Conservation (phyloP, 2,797 vertebrate genomes). For the Choloepus didactylus region DNA sequence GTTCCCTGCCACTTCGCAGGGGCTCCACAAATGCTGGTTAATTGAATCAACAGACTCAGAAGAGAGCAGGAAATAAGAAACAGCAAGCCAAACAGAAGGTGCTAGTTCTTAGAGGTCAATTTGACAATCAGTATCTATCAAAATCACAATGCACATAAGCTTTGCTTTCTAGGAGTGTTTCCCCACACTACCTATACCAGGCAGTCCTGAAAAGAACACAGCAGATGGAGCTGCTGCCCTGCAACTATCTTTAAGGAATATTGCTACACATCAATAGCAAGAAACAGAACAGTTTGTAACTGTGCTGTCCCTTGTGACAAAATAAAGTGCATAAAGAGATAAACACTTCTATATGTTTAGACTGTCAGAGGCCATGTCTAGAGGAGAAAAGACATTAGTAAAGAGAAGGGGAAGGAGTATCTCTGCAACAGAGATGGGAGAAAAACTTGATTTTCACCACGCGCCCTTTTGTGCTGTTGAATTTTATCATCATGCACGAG, state of each 20-base stretch:
- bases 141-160: not conserved
- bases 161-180: not conserved
- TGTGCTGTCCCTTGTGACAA: not conserved
- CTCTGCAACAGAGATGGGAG: not conserved
- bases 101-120: not conserved
- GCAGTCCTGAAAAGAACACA: not conserved
- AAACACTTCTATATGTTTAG: not conserved
- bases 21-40: not conserved
- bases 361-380: not conserved
- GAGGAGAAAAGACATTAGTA: not conserved
- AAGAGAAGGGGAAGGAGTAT: not conserved
- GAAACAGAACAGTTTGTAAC: not conserved
- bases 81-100: too few species aligned
- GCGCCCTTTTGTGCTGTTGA: not conserved
- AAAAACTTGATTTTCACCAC: not conserved
- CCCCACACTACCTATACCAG: not conserved
- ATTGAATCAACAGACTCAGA: not conserved
- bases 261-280: fast-evolving
- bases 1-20: too few species aligned
- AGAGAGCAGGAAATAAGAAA: not conserved
- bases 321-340: not conserved
- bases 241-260: fast-evolving
- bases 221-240: fast-evolving
- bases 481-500: fast-evolving
- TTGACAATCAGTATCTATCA: fast-evolving